Conservation (phyloP, 2,797 vertebrate species). For the Pantherophis vulpinus region DNA sequence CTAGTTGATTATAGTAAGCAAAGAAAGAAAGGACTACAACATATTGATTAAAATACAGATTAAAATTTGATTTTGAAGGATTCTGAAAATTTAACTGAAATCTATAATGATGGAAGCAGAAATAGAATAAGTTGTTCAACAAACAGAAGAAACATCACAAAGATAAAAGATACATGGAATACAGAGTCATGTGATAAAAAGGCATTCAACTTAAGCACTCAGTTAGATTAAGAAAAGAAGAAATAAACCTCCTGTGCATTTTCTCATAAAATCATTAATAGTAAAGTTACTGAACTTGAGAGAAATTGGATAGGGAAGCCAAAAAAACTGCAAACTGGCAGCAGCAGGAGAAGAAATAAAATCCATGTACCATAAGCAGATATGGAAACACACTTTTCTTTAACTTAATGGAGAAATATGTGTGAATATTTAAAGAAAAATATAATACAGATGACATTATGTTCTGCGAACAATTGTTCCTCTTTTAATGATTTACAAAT, state of each 20-base stretch:
- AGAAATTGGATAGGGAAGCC: neutral
- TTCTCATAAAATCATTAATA: neutral
- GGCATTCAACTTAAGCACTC: neutral
- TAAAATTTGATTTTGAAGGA: neutral
- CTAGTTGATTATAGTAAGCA: neutral
- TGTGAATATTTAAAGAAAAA: neutral
- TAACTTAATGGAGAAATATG: neutral
- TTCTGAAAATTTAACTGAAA: neutral
- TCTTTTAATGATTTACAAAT: neutral
- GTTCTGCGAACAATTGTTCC: neutral
- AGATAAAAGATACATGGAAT: neutral
- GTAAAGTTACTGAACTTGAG: neutral
- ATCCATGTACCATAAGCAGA: neutral
- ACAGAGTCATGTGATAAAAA: neutral
- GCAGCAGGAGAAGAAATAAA: neutral
- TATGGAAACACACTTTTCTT: neutral
- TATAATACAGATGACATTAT: neutral
- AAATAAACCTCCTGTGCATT: neutral
- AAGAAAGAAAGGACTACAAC: neutral
- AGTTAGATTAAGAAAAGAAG: neutral
- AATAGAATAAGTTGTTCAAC: neutral
- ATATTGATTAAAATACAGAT: neutral
- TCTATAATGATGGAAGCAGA: neutral
- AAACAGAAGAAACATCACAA: neutral
- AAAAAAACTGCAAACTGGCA: neutral